A percentile compares a stretch with the other conserved stretches of the same genome.
Conservation (phyloP, 2,888 invertebrate genomes). For the Agrilus mali region DNA sequence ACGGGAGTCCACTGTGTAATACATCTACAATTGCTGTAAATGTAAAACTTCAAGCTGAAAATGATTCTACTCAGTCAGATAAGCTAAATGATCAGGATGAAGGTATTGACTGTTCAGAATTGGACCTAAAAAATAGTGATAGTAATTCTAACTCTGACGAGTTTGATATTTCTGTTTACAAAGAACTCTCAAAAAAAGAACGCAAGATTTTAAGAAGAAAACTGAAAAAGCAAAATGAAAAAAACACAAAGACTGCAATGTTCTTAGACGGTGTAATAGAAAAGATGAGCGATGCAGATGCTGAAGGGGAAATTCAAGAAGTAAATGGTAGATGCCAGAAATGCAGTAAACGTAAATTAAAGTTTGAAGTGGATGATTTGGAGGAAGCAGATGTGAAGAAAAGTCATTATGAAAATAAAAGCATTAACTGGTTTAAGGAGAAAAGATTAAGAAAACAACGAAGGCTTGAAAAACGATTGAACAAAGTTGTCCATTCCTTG, state of each 20-base stretch:
- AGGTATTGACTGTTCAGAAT: conserved; percentile 11
- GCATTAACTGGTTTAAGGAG: conserved; percentile 12
- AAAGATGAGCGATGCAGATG: neutral
- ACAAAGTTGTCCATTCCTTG: conserved; percentile 23
- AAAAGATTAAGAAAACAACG: conserved; percentile 19
- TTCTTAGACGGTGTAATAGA: conserved; percentile 3
- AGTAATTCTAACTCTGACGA: neutral
- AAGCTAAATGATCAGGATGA: conserved; percentile 11
- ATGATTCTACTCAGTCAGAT: neutral
- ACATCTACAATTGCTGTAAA: conserved; percentile 7
- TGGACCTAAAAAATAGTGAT: neutral
- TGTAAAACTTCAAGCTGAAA: conserved; percentile 8
- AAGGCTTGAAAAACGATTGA: conserved; percentile 18
- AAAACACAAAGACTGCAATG: neutral
- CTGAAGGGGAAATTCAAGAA: neutral
- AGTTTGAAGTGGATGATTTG: conserved; percentile 16
- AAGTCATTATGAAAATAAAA: conserved; percentile 14
- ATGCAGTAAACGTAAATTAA: conserved; percentile 13
- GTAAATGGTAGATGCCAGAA: conserved; percentile 5
- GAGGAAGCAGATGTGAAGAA: conserved; percentile 16
- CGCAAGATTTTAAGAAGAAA: conserved; percentile 6
- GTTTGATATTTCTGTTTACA: conserved; percentile 1
- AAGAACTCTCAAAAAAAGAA: conserved; percentile 5
- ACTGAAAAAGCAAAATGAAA: conserved; percentile 4
- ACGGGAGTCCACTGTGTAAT: conserved; percentile 7